phyloP scores from a whole-genome alignment of 1,140 invertebrate species.

The Bicyclus anynana region DNA sequence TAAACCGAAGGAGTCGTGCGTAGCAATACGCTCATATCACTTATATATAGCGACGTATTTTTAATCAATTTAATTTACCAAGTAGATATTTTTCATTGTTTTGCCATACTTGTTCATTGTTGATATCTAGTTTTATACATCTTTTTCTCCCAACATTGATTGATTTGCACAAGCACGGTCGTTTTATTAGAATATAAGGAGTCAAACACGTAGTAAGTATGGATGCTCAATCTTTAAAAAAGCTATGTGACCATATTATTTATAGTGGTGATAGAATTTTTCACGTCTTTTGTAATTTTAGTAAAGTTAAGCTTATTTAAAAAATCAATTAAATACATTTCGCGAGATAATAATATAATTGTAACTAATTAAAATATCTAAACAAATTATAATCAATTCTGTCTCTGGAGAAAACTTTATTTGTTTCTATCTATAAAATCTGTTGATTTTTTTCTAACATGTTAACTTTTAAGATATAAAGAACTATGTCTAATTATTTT shows the following conservation, averaged over 20 bases:
- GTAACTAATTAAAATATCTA: not conserved
- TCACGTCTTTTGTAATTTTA: constrained; percentile 28
- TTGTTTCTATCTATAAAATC: constrained; percentile 20
- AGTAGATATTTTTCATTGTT: constrained; percentile 55
- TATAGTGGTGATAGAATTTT: constrained; percentile 9
- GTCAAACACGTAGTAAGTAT: constrained; percentile 47
- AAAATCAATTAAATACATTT: constrained; percentile 13
- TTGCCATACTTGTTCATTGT: constrained; percentile 72
- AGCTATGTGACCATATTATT: not conserved
- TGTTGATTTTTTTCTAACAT: constrained; percentile 28
- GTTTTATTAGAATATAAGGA: constrained; percentile 53
- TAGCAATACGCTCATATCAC: constrained; percentile 51
- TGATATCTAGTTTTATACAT: constrained; percentile 59
- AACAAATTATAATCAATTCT: not conserved
- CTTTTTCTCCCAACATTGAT: constrained; percentile 37
- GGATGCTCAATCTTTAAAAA: constrained; percentile 59
- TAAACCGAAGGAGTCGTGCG: constrained; percentile 35
- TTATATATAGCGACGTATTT: constrained; percentile 52
- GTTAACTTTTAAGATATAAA: constrained; percentile 39
- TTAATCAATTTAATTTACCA: constrained; percentile 46
- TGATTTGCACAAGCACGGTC: constrained; percentile 64
- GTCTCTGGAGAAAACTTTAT: constrained; percentile 8
- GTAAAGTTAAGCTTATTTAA: constrained; percentile 28
- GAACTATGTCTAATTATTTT: constrained; percentile 8
- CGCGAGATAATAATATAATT: not conserved